These are phyloP conservation scores for Leptinotarsa texana DNA, from an alignment of 1,140 invertebrate genomes.

Conservation along the genomic window DNA sequence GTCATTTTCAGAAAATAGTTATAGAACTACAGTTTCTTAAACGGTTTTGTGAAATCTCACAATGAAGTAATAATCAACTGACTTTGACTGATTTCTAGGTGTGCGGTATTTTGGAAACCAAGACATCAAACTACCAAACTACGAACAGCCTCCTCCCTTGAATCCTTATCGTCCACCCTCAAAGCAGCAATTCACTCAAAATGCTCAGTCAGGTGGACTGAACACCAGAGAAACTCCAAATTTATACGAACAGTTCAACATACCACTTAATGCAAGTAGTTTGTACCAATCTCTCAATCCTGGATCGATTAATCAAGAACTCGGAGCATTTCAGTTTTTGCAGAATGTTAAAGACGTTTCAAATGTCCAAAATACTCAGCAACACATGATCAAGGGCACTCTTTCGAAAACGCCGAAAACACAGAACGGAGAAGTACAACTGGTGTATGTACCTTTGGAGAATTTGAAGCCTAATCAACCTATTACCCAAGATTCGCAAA, in stretches of 20 bases:
- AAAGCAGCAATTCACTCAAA: constrained; percentile 28
- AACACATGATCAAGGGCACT: constrained; percentile 26
- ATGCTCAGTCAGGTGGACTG: constrained; percentile 34
- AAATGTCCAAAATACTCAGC: background rate
- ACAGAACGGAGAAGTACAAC: constrained; percentile 70
- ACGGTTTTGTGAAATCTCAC: too few species aligned
- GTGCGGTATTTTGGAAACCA: constrained; percentile 22
- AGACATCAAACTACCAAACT: constrained; percentile 4
- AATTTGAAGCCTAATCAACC: constrained; percentile 58
- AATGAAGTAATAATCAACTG: too few species aligned
- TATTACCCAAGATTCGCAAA: constrained; percentile 21
- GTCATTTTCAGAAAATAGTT: too few species aligned
- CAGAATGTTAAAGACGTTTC: background rate
- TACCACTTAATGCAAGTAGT: constrained; percentile 36
- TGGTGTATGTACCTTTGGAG: constrained; percentile 79
- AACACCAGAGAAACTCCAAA: constrained; percentile 34
- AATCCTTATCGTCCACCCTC: constrained; percentile 18
- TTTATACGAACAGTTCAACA: constrained; percentile 35
- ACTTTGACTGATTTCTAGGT: background rate
- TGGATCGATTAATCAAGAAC: constrained; percentile 39
- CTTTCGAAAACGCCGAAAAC: constrained; percentile 19
- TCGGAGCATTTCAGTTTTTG: constrained; percentile 23
- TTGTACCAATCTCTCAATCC: constrained; percentile 40
- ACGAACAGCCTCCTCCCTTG: constrained; percentile 25
- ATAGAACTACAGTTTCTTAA: too few species aligned